These are phyloP conservation scores for Neotragus moschatus DNA, from an alignment of 2,113 vertebrate species.

Conservation along the genomic window DNA sequence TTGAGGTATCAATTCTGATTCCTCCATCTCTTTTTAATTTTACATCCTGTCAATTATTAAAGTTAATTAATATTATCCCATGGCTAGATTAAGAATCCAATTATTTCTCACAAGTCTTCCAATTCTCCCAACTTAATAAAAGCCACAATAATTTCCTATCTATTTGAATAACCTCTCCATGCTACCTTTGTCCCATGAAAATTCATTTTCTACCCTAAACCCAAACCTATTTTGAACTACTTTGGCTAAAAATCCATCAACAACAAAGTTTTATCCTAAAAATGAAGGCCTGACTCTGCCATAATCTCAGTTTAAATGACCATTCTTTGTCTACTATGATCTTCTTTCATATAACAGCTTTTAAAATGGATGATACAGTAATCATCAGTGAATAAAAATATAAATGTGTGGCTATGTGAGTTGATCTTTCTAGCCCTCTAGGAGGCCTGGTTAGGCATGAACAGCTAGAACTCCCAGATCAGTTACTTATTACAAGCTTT, in stretches of 20 bases:
- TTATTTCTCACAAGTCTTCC: background rate
- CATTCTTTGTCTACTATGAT: background rate
- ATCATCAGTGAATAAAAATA: background rate
- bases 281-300: background rate
- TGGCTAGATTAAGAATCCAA: background rate
- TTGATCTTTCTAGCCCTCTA: background rate
- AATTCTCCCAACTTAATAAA: background rate
- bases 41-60: background rate
- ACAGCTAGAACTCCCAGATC: background rate
- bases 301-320: background rate
- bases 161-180: background rate
- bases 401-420: background rate
- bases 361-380: background rate
- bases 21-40: background rate
- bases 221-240: background rate
- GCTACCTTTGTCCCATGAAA: background rate
- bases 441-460: background rate
- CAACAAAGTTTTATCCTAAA: background rate
- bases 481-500: background rate
- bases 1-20: background rate
- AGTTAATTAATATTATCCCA: background rate
- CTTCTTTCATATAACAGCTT: background rate
- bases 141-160: background rate
- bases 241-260: background rate
- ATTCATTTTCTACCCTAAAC: background rate